Evolutionary conservation across 2,888 invertebrate species (phyloP).

Genomic region (Gasteruption jaculator): DNA sequence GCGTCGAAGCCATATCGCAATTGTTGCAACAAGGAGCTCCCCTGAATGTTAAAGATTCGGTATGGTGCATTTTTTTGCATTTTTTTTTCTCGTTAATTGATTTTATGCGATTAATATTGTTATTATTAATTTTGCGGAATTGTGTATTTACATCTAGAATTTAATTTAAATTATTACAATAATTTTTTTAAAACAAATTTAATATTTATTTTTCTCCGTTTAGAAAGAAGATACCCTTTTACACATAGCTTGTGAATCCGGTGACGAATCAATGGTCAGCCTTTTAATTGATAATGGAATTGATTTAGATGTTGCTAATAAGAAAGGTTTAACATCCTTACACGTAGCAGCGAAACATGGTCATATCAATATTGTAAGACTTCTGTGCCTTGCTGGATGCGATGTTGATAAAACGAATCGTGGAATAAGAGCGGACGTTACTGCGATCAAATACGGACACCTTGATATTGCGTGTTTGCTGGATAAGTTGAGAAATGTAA

Average conservation of each 20-base stretch:
- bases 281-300: conserved; percentile 46
- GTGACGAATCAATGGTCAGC: conserved; percentile 43
- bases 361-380: conserved; percentile 64
- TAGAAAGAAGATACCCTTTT: conserved; percentile 61
- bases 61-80: conserved; percentile 23
- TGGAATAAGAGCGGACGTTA: conserved; percentile 70
- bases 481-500: conserved; percentile 61
- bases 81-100: not conserved
- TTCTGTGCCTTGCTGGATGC: conserved; percentile 68
- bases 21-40: conserved; percentile 47
- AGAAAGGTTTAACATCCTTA: conserved; percentile 61
- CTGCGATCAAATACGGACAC: conserved; percentile 71
- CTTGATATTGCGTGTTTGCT: conserved; percentile 66
- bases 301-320: conserved; percentile 61
- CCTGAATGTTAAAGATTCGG: conserved; percentile 44
- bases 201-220: conserved; percentile 25
- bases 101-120: not conserved
- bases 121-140: not conserved
- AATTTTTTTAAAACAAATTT: conserved; percentile 1
- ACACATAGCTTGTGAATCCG: conserved; percentile 57
- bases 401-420: conserved; percentile 64
- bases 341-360: conserved; percentile 71
- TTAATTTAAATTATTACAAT: too few relatives aligned
- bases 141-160: not conserved
- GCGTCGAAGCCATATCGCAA: conserved; percentile 46